Base-by-base conservation (phyloP, 2,113 vertebrate species). In the Hypomesus transpacificus region DNA sequence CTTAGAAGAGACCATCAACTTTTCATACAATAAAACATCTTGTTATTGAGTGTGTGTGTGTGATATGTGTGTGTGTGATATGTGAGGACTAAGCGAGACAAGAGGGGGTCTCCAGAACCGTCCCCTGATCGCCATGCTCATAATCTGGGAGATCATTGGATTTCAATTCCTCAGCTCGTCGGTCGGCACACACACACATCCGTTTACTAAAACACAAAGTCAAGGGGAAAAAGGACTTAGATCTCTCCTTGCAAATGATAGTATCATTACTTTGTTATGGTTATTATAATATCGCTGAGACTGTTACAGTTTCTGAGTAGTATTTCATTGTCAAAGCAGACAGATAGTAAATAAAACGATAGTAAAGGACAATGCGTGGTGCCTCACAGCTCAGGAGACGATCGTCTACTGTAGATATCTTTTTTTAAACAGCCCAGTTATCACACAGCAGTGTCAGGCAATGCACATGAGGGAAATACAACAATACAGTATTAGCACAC, bases 391-490 rank as follows among this genome's bases (percentile, higher is more conserved):
- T 69, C 26, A 75, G 46, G 18, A 70, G 50, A 3, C 58, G 50
- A 3, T 61, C n/a, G 2, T 77, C 77, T 58, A 61, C 54, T 63
- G 61, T 56, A 22, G 14, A 61, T 63, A 16, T 89, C 24, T 26
- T 26, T 26, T 3, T 26, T 26, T 26, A 74, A 61, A 82, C 69
- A 78, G 74, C 74, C 80, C 78, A 68, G 66, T 82, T 83, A 79
- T 83, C 64, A 79, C 78, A 57, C 62, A 75, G 57, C 21, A 75
- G 52, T 75, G 70, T 77, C 80, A 82, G 78, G 83, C 75, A 86
- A 70, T 78, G 81, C 69, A 85, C 78, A 75, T 68, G 26, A 50
- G 39, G 78, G 73, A 81, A 60, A 76, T 61, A 1, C 50, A 65
- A n/a, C 63, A 24, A 65, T 50, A 65, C 31, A 46, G 63, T 50